These are phyloP conservation scores for Podocnemis expansa DNA, from an alignment of 2,113 vertebrate genomes.

Conservation along the genomic window DNA sequence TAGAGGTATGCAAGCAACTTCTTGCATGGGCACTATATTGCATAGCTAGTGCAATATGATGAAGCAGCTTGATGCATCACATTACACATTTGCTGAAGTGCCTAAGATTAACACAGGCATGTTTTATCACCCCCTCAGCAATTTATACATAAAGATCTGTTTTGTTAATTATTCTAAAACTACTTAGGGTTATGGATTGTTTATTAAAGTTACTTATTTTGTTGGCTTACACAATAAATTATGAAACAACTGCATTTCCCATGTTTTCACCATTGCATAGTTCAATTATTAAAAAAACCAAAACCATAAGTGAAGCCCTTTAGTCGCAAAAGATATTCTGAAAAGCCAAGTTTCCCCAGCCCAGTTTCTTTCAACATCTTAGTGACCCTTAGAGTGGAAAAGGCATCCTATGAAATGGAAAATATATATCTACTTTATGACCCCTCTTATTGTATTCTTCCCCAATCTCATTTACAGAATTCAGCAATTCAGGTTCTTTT, in stretches of 20 bases:
- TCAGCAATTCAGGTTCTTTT: neutral
- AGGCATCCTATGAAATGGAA: neutral
- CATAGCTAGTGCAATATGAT: neutral
- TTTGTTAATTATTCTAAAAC: neutral
- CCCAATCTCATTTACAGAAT: neutral
- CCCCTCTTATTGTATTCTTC: neutral
- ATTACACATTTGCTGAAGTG: neutral
- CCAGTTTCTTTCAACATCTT: neutral
- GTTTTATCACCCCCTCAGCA: neutral
- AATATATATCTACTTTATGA: neutral
- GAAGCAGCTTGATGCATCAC: neutral
- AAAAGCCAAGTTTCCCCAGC: neutral
- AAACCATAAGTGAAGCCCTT: neutral
- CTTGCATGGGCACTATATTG: accelerated
- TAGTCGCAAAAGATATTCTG: neutral
- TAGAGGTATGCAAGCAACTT: neutral
- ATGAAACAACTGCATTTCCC: neutral
- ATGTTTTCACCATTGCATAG: neutral
- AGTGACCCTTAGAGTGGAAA: neutral
- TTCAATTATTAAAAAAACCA: neutral
- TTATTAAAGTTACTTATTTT: neutral
- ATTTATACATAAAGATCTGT: accelerated
- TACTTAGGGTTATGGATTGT: neutral
- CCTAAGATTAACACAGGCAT: accelerated
- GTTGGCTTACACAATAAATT: neutral